A percentile compares a stretch with the other conserved stretches of the same genome.
Conservation (phyloP, 2,888 invertebrate genomes). For the Lordiphosa andalusiaca region DNA sequence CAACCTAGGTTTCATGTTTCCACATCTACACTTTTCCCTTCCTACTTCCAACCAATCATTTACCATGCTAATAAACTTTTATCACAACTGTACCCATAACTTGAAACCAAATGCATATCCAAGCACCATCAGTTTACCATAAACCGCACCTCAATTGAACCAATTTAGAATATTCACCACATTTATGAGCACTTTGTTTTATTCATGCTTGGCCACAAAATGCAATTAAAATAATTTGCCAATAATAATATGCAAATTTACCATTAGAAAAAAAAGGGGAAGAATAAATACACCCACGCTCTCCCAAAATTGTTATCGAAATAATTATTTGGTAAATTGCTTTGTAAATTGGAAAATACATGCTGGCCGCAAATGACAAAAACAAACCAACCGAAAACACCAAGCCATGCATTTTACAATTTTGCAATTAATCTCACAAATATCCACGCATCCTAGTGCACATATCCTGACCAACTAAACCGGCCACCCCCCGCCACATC, state of each 20-base stretch:
- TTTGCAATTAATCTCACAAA: slow-evolving; percentile 57
- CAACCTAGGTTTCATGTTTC: too few species aligned
- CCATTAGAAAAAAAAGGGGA: slow-evolving; percentile 38
- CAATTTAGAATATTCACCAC: slow-evolving; percentile 1
- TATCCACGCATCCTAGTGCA: neutral
- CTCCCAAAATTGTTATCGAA: slow-evolving; percentile 42
- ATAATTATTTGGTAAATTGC: slow-evolving; percentile 64
- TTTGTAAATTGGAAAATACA: slow-evolving; percentile 38
- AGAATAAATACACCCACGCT: slow-evolving; percentile 12
- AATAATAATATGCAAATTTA: slow-evolving; percentile 62
- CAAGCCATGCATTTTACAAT: slow-evolving; percentile 13
- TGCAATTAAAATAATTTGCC: slow-evolving; percentile 56
- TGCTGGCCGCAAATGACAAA: slow-evolving; percentile 24
- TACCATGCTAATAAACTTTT: too few species aligned
- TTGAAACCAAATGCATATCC: too few species aligned
- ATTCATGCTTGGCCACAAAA: slow-evolving; percentile 31
- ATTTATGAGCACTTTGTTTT: slow-evolving; percentile 5
- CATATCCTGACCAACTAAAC: neutral
- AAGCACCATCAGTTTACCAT: too few species aligned
- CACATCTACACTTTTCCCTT: too few species aligned
- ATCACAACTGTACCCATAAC: too few species aligned
- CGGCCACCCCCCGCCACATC: too few species aligned
- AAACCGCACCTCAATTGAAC: too few species aligned
- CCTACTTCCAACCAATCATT: too few species aligned
- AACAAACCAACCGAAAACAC: slow-evolving; percentile 14